Percentiles rank a stretch among this genome's conserved stretches.
phyloP scores from a whole-genome alignment of 2,888 invertebrate genomes.

The Cryptus viduatorius region DNA sequence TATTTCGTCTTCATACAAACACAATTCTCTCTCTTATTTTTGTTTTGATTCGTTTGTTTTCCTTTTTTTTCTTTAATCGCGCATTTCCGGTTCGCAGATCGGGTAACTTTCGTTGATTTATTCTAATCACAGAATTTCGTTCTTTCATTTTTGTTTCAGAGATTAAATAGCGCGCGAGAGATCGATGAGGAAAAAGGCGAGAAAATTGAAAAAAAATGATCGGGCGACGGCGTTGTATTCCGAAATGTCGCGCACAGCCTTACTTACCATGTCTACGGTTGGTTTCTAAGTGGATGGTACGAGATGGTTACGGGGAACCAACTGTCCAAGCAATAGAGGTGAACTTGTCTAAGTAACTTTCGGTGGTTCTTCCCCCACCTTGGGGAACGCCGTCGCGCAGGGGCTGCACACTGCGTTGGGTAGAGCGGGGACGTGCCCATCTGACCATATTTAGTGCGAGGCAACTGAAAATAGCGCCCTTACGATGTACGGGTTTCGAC shows the following conservation, averaged over 20 bases:
- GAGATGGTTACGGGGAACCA: conserved; percentile 84
- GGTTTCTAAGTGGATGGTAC: conserved; percentile 79
- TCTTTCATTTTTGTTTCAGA: background rate
- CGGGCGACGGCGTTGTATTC: background rate
- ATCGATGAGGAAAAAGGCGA: background rate
- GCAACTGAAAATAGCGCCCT: conserved; percentile 83
- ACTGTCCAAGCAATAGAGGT: conserved; percentile 83
- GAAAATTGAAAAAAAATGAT: background rate
- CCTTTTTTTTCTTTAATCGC: background rate
- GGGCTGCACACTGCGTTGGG: conserved; percentile 78
- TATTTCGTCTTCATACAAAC: conserved; percentile 50
- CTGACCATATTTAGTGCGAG: conserved; percentile 85
- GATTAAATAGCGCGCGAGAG: background rate
- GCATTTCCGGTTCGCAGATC: conserved; percentile 1
- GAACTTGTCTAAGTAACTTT: conserved; percentile 85
- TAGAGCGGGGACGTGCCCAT: conserved; percentile 81
- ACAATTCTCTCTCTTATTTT: conserved; percentile 21
- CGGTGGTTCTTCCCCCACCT: conserved; percentile 80
- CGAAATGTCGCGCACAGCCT: conserved; percentile 36
- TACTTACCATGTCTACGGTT: conserved; percentile 82
- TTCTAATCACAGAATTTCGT: conserved; percentile 5
- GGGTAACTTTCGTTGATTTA: background rate
- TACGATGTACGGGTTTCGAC: conserved; percentile 77
- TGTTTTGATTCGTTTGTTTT: background rate
- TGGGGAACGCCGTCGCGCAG: conserved; percentile 72